Evolutionary conservation across 2,888 invertebrate species (phyloP).

Genomic region (Antitype chi): DNA sequence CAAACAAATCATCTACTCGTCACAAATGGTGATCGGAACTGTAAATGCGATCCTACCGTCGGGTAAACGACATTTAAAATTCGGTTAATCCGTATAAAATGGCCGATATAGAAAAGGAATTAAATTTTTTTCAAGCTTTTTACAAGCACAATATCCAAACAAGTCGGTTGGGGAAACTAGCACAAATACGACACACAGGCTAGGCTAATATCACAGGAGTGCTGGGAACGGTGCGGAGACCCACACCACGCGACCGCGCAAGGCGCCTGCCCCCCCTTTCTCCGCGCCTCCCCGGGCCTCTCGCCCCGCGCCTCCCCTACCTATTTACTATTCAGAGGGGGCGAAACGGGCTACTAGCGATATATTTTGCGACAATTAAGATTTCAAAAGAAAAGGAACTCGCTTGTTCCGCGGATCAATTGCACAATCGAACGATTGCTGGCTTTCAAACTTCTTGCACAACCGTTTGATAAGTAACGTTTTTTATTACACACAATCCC

Average conservation of each 20-base stretch:
- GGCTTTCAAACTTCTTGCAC: conserved; percentile 75
- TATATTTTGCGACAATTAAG: conserved; percentile 89
- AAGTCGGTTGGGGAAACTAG: conserved; percentile 87
- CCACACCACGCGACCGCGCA: conserved; percentile 65
- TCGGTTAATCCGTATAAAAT: conserved; percentile 86
- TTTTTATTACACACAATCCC: conserved; percentile 70
- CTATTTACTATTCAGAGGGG: conserved; percentile 89
- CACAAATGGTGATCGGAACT: conserved; percentile 76
- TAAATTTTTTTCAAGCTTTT: conserved; percentile 80
- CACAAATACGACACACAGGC: conserved; percentile 90
- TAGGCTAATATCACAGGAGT: conserved; percentile 91
- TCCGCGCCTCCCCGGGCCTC: conserved; percentile 61
- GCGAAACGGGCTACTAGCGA: conserved; percentile 85
- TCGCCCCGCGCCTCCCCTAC: conserved; percentile 76
- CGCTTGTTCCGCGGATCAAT: conserved; percentile 75
- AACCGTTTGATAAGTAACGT: conserved; percentile 76
- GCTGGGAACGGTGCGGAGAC: conserved; percentile 88
- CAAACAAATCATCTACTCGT: conserved; percentile 78
- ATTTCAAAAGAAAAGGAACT: conserved; percentile 85
- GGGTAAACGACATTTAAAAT: conserved; percentile 82
- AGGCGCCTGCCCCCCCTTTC: conserved; percentile 58
- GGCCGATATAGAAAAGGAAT: conserved; percentile 82
- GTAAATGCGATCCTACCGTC: conserved; percentile 82
- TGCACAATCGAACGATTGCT: conserved; percentile 78
- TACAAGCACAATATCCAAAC: conserved; percentile 87